Conservation (phyloP, 2,888 invertebrate genomes). For the Drosophila demipolita region DNA sequence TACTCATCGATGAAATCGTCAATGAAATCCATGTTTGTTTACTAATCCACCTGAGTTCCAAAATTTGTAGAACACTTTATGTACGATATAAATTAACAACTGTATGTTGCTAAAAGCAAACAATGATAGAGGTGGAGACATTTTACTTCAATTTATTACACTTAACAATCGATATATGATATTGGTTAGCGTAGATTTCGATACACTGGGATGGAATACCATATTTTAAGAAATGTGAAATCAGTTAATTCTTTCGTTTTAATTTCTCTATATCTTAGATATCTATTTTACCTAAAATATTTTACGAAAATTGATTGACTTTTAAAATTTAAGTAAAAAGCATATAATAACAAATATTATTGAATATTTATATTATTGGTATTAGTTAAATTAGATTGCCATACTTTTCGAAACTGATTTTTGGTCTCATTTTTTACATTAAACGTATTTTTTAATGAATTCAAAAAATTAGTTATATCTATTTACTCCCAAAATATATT, state of each 20-base stretch:
- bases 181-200: background rate
- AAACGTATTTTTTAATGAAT: background rate
- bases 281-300: background rate
- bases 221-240: background rate
- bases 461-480: background rate
- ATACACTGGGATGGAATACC: constrained; percentile 1
- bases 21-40: constrained; percentile 83
- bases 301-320: background rate
- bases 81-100: constrained; percentile 39
- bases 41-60: constrained; percentile 38
- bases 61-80: constrained; percentile 28
- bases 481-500: background rate
- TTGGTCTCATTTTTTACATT: background rate
- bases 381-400: background rate
- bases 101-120: constrained; percentile 35
- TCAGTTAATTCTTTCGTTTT: background rate
- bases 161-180: constrained; percentile 1
- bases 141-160: background rate
- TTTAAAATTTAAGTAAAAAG: background rate
- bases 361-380: background rate
- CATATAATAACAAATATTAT: background rate
- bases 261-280: background rate
- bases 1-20: constrained; percentile 85
- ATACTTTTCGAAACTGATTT: background rate
- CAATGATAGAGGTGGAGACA: constrained; percentile 17